Evolutionary conservation across 2,113 vertebrate species (phyloP), one percentile per base, ranked within the genome.

Genomic region (Coturnix japonica): DNA sequence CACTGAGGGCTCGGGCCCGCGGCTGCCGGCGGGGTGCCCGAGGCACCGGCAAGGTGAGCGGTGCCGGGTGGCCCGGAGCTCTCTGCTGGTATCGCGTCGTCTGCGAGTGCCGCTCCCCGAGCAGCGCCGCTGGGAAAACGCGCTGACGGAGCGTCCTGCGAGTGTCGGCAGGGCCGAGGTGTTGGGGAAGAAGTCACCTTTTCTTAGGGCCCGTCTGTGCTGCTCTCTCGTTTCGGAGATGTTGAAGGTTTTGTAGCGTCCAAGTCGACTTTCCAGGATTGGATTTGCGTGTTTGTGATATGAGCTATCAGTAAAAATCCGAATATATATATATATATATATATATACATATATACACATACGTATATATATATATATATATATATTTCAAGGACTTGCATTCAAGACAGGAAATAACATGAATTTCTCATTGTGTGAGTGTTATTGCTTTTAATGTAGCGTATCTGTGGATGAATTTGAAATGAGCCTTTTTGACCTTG

Each of bases 401-500:
- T 90, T 91, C 33, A n/a, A 85, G 53, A 23, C 69, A 70, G 69
- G 37, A 60, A 94, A 53, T 18, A 59, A 85, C 84, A 61, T 67
- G 61, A 49, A 87, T 90, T 78, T 81, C 37, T 53, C 79, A 74
- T 81, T 66, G 66, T 84, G 47, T 61, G 57, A 41, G 15, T 91
- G 85, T 56, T 85, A 61, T 6, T 92, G 39, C 33, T 67, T 92
- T 87, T 89, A 75, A 81, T 19, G 59, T 64, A 81, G 25, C 31
- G 2, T 93, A 76, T 92, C 61, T 84, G 0, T 1, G 7, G 59
- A 60, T 90, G 64, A 88, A 92, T 96, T 92, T 89, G 76, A 95
- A 95, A 85, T 89, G 64, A 87, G 81, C 78, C 65, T 87, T 53
- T 82, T 56, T 89, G 77, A 95, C 89, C 77, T 96, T 92, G 94